A percentile compares a stretch with the other conserved stretches of the same genome.
phyloP scores from a whole-genome alignment of 2,113 vertebrate genomes.

The Podiceps cristatus region DNA sequence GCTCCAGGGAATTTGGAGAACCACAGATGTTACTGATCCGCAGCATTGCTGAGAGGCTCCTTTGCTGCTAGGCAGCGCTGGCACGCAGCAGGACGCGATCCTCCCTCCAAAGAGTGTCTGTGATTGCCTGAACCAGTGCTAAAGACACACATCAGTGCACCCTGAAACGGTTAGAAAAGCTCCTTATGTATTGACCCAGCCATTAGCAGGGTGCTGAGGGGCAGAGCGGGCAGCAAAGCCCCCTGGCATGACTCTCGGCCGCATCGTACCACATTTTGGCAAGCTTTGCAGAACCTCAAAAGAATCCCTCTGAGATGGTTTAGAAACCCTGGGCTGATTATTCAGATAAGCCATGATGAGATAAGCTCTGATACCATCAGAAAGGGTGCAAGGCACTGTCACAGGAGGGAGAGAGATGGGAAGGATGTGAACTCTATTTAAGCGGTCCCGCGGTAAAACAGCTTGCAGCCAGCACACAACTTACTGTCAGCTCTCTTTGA shows the following conservation, averaged over 20 bases:
- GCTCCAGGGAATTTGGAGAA: neutral
- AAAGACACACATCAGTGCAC: neutral
- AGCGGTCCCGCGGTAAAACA: neutral
- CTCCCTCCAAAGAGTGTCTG: neutral
- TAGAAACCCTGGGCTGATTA: neutral
- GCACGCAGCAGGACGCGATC: neutral
- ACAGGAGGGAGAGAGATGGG: neutral
- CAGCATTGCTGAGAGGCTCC: neutral
- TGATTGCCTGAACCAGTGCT: neutral
- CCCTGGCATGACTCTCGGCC: neutral
- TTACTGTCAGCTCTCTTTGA: conserved; percentile 2
- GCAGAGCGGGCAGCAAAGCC: neutral
- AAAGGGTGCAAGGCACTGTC: neutral
- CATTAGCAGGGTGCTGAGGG: neutral
- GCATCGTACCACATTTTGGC: neutral
- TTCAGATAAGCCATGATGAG: neutral
- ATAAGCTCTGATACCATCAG: neutral
- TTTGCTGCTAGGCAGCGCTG: neutral
- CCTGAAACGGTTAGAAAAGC: neutral
- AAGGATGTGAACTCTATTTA: conserved; percentile 26
- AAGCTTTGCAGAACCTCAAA: neutral
- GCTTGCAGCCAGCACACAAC: neutral
- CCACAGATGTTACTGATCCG: neutral
- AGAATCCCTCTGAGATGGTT: neutral
- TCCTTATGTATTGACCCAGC: neutral